Conservation (phyloP, 2,888 invertebrate species). For the Temnothorax ravouxi region DNA sequence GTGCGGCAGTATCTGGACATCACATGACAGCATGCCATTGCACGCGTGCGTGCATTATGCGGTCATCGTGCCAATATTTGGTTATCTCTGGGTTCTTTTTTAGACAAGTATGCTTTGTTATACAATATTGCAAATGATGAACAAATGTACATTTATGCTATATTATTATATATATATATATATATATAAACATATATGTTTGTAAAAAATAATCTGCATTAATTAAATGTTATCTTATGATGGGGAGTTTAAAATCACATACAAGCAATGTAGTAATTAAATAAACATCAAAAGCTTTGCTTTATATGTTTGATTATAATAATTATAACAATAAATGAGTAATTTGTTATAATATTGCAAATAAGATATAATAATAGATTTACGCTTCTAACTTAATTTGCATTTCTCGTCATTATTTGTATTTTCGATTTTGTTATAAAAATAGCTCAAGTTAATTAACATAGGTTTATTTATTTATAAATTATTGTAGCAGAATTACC, state of each 20-base stretch:
- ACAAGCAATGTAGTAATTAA: not conserved
- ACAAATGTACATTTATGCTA: not conserved
- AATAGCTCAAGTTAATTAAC: slow-evolving; percentile 7
- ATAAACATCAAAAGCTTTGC: slow-evolving; percentile 35
- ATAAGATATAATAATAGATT: slow-evolving; percentile 19
- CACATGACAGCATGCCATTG: no score
- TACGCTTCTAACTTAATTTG: slow-evolving; percentile 7
- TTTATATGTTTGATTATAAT: slow-evolving; percentile 27
- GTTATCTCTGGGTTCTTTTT: not conserved
- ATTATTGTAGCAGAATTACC: slow-evolving; percentile 2
- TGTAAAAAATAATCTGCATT: not conserved
- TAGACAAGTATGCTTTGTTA: not conserved
- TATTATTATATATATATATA: no score
- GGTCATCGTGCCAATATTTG: no score
- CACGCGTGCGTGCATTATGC: no score
- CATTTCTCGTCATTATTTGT: slow-evolving; percentile 2
- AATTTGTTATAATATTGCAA: slow-evolving; percentile 34
- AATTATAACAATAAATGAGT: slow-evolving; percentile 33
- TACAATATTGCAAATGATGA: not conserved
- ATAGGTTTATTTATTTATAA: slow-evolving; percentile 1
- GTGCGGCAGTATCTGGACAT: no score
- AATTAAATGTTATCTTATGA: slow-evolving; percentile 35
- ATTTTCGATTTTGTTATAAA: not conserved
- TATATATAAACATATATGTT: no score
- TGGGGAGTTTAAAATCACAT: slow-evolving; percentile 1